Conservation (phyloP, 2,888 invertebrate genomes). For the Lapara coniferarum region DNA sequence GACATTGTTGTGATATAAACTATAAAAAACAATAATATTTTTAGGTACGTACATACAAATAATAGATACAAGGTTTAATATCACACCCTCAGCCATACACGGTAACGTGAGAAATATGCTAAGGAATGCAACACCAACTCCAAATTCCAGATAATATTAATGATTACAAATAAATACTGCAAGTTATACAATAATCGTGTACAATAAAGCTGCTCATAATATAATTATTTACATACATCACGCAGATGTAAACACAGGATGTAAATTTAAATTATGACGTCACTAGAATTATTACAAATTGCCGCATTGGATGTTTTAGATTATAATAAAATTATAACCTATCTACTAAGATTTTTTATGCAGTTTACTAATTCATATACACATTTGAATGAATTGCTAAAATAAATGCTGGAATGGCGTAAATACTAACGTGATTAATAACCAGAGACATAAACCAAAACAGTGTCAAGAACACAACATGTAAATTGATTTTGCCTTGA, state of each 20-base stretch:
- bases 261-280: no score
- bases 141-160: not conserved
- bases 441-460: slow-evolving; percentile 19
- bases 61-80: no score
- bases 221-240: no score
- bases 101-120: not conserved
- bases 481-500: slow-evolving; percentile 56
- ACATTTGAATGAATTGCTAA: no score
- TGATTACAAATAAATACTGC: not conserved
- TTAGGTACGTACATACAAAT: no score
- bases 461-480: slow-evolving; percentile 43
- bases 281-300: no score
- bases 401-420: not conserved
- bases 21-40: no score
- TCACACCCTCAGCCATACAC: not conserved
- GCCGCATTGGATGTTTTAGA: no score
- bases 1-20: not conserved
- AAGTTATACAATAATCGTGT: not conserved
- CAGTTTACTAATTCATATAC: not conserved
- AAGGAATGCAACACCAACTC: not conserved
- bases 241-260: no score
- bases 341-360: not conserved
- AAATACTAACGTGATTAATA: slow-evolving; percentile 5
- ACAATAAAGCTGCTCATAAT: not conserved
- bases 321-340: no score